These are phyloP conservation scores for Bothrops jararaca DNA, from an alignment of 2,113 vertebrate genomes.

Conservation along the genomic window DNA sequence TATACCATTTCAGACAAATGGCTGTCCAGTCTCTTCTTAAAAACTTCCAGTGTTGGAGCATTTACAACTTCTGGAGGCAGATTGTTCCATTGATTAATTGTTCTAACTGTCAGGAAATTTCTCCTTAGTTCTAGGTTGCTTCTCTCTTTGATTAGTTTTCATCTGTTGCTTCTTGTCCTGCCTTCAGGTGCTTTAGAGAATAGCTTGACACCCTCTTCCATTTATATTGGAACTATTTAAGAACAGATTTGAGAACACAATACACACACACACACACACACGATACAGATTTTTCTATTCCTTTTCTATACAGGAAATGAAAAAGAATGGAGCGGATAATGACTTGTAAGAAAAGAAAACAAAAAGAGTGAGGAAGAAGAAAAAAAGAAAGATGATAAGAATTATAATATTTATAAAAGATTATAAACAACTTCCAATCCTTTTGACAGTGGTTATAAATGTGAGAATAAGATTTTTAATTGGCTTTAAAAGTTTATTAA, in stretches of 20 bases:
- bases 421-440: neutral
- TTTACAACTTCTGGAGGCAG: too few species aligned
- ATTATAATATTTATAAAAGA: neutral
- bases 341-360: neutral
- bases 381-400: neutral
- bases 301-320: neutral
- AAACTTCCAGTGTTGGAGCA: too few species aligned
- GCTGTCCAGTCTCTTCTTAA: too few species aligned
- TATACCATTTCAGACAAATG: too few species aligned
- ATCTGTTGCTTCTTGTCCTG: too few species aligned
- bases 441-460: neutral
- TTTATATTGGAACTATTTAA: neutral
- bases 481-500: neutral
- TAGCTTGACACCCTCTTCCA: too few species aligned
- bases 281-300: neutral
- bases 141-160: too few species aligned
- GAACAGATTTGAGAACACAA: neutral
- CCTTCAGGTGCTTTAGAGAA: too few species aligned
- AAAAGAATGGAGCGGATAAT: neutral
- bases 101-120: too few species aligned
- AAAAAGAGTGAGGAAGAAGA: neutral
- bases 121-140: too few species aligned
- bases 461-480: neutral
- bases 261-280: neutral
- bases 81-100: too few species aligned